Evolutionary conservation across 2,113 vertebrate species (phyloP).

Genomic region (Scytalopus superciliaris): DNA sequence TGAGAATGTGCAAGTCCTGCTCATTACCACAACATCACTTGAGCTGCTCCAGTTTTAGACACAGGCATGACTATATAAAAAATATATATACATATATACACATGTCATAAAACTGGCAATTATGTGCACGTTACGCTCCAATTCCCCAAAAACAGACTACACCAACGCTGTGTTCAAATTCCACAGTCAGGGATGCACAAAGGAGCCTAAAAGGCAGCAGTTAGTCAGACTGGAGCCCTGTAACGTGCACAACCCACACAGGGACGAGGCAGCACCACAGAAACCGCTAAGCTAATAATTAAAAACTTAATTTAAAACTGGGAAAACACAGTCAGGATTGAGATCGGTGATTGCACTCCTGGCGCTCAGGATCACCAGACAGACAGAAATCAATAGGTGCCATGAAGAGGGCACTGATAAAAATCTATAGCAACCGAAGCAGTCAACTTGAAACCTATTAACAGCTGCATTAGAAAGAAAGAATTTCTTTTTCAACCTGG

Average conservation of each 20-base stretch:
- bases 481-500: not conserved
- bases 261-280: not conserved
- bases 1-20: not conserved
- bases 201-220: not conserved
- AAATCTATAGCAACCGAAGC: slow-evolving; percentile 17
- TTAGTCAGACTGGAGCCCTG: not conserved
- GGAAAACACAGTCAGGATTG: not conserved
- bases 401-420: slow-evolving; percentile 8
- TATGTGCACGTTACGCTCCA: not conserved
- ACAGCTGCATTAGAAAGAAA: slow-evolving; percentile 1
- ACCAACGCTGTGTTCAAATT: not conserved
- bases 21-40: not conserved
- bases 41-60: not conserved
- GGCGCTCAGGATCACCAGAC: not conserved
- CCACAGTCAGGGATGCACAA: not conserved
- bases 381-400: slow-evolving; percentile 43
- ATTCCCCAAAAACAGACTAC: not conserved
- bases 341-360: not conserved
- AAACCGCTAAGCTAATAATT: not conserved
- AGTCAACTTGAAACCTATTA: slow-evolving; percentile 37
- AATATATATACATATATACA: not conserved
- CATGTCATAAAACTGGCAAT: not conserved
- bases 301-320: not conserved
- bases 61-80: not conserved
- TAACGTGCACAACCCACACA: not conserved